A percentile compares a stretch with the other conserved stretches of the same genome.
These are phyloP conservation scores for Chrysina gloriosa DNA, from an alignment of 2,888 invertebrate genomes.

Conservation along the genomic window DNA sequence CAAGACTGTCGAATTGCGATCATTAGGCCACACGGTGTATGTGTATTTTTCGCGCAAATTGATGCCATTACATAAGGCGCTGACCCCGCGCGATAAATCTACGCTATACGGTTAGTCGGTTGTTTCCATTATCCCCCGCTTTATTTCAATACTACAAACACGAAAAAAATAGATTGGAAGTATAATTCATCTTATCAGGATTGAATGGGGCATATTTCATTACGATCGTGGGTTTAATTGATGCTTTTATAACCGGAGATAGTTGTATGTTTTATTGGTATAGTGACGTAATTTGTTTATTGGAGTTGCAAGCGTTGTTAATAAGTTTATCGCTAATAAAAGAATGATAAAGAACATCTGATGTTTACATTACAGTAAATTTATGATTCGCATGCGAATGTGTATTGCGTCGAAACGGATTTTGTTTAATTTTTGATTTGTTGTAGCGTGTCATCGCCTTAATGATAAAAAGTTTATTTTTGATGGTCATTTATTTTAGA, in stretches of 20 bases:
- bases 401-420: too few species aligned
- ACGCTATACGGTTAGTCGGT: too few species aligned
- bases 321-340: slow-evolving; percentile 6
- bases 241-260: not conserved
- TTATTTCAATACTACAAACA: not conserved
- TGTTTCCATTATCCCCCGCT: too few species aligned
- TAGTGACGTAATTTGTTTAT: slow-evolving; percentile 19
- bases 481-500: too few species aligned
- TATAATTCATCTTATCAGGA: too few species aligned
- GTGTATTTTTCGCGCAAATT: too few species aligned
- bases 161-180: too few species aligned
- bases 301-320: not conserved
- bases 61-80: not conserved
- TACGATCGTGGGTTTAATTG: not conserved
- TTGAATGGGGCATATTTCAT: not conserved
- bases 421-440: too few species aligned
- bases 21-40: not conserved
- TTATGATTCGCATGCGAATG: too few species aligned
- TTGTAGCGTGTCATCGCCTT: too few species aligned
- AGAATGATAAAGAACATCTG: not conserved
- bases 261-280: not conserved
- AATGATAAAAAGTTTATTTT: too few species aligned
- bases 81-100: not conserved
- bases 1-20: slow-evolving; percentile 3
- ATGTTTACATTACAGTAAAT: too few species aligned